Conservation (phyloP, 2,888 invertebrate species). For the Sturmia bella region DNA sequence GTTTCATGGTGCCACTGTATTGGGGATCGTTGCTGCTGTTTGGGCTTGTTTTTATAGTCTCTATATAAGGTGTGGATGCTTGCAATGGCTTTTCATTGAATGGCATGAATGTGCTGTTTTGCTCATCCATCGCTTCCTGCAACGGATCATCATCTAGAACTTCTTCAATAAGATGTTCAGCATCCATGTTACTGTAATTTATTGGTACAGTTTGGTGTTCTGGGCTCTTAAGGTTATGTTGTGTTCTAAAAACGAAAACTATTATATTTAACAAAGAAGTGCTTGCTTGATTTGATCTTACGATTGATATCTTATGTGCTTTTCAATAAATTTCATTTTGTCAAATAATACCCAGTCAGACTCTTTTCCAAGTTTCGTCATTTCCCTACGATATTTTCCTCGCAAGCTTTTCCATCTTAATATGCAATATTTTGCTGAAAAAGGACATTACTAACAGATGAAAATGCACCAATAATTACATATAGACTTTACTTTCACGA, state of each 20-base stretch:
- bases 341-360: slow-evolving; percentile 74
- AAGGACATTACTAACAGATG: background rate
- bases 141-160: slow-evolving; percentile 74
- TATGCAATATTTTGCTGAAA: slow-evolving; percentile 74
- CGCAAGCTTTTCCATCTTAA: slow-evolving; percentile 75
- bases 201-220: slow-evolving; percentile 61
- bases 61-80: background rate
- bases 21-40: slow-evolving; percentile 63
- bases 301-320: slow-evolving; percentile 70
- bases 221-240: slow-evolving; percentile 60
- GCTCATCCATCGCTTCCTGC: slow-evolving; percentile 78
- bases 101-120: slow-evolving; percentile 61
- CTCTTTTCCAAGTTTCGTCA: slow-evolving; percentile 61
- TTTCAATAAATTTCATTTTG: slow-evolving; percentile 73
- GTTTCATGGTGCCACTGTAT: slow-evolving; percentile 71
- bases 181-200: slow-evolving; percentile 68
- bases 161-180: slow-evolving; percentile 72
- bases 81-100: slow-evolving; percentile 63
- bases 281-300: slow-evolving; percentile 42
- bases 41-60: slow-evolving; percentile 12
- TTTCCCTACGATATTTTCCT: slow-evolving; percentile 74
- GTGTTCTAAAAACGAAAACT: slow-evolving; percentile 43
- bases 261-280: too few relatives aligned
- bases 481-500: slow-evolving; percentile 73
- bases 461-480: background rate